phyloP scores from a whole-genome alignment of 2,113 vertebrate species.

The Chamaea fasciata region DNA sequence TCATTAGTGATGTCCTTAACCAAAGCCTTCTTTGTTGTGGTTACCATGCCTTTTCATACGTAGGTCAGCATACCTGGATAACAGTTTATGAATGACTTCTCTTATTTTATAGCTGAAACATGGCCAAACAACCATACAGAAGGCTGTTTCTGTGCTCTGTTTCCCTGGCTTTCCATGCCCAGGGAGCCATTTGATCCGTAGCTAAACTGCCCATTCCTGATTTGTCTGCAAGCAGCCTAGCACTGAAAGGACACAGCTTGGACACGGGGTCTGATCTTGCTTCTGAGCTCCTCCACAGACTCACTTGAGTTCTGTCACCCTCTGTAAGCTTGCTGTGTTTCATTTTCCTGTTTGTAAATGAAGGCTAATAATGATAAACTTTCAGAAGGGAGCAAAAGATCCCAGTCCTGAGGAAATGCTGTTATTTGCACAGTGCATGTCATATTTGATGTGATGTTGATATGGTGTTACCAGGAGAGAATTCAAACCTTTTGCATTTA shows the following conservation, averaged over 20 bases:
- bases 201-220: rapidly evolving
- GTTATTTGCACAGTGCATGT: not conserved
- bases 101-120: not conserved
- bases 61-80: not conserved
- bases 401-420: not conserved
- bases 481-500: not conserved
- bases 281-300: not conserved
- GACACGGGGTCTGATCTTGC: rapidly evolving
- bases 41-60: not conserved
- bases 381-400: not conserved
- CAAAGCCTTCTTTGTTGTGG: not conserved
- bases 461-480: not conserved
- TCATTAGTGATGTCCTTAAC: not conserved
- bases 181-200: rapidly evolving
- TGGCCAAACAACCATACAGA: not conserved
- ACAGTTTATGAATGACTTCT: not conserved
- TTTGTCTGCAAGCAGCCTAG: not conserved
- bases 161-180: not conserved
- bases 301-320: not conserved
- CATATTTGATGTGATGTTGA: not conserved
- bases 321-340: not conserved
- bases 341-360: not conserved
- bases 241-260: not conserved
- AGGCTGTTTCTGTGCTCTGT: not conserved
- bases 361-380: not conserved